Evolutionary conservation across 1,140 invertebrate species (phyloP).

Genomic region (Steinernema khuongi): DNA sequence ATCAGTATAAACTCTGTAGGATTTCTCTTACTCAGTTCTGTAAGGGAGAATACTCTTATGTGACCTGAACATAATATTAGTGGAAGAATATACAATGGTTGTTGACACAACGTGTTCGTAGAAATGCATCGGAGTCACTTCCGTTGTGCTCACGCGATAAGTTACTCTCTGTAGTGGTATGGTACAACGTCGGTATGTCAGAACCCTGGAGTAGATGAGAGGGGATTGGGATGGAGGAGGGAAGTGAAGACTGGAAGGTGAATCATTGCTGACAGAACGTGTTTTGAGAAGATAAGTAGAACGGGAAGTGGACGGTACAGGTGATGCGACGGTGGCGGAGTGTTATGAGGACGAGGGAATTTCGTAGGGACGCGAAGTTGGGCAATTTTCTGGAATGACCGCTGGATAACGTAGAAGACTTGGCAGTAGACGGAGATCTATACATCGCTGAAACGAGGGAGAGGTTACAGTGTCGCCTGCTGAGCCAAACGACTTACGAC

Average conservation of each 20-base stretch:
- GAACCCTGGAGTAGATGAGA: no score
- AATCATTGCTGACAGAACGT: no score
- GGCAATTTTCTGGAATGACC: not conserved
- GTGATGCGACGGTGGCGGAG: not conserved
- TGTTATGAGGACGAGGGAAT: not conserved
- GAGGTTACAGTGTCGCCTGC: not conserved
- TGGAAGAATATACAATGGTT: not conserved
- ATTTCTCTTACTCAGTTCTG: not conserved
- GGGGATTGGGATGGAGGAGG: no score
- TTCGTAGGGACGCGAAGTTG: not conserved
- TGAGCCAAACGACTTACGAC: not conserved
- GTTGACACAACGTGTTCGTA: not conserved
- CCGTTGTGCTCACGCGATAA: no score
- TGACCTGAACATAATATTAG: not conserved
- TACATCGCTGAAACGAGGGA: conserved; percentile 13
- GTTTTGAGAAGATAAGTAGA: no score
- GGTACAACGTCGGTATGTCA: no score
- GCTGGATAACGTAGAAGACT: not conserved
- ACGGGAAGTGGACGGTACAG: no score
- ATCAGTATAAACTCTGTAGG: not conserved
- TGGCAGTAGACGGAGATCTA: not conserved
- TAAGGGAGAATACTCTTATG: not conserved
- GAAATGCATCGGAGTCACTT: not conserved
- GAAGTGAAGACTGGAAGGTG: no score
- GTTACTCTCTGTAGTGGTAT: no score